These are phyloP conservation scores for Natrix natrix DNA, from an alignment of 2,797 vertebrate species.

Conservation along the genomic window DNA sequence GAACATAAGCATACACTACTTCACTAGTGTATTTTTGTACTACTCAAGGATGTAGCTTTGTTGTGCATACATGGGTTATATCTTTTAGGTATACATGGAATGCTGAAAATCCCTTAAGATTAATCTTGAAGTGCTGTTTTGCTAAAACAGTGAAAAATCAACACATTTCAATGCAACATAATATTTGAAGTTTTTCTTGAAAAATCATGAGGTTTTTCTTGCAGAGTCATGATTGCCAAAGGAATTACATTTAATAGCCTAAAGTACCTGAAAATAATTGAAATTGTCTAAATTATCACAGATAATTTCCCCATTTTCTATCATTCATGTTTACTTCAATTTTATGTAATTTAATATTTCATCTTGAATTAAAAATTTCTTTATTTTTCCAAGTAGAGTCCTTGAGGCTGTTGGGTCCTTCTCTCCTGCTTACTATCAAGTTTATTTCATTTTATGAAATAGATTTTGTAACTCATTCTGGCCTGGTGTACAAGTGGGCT, in stretches of 20 bases:
- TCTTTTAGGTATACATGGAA: slow-evolving; percentile 63
- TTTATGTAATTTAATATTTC: slow-evolving; percentile 49
- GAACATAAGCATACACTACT: slow-evolving; percentile 43
- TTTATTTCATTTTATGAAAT: slow-evolving; percentile 27
- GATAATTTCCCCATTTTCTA: slow-evolving; percentile 36
- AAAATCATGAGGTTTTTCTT: slow-evolving; percentile 11
- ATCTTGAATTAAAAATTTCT: slow-evolving; percentile 38
- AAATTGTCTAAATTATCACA: slow-evolving; percentile 42
- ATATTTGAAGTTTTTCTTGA: slow-evolving; percentile 47
- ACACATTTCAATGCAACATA: slow-evolving; percentile 19
- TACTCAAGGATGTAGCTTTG: slow-evolving; percentile 58
- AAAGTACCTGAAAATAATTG: slow-evolving; percentile 55
- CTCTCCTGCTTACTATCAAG: not conserved
- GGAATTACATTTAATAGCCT: slow-evolving; percentile 65
- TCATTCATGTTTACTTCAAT: slow-evolving; percentile 52
- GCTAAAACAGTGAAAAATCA: slow-evolving; percentile 33
- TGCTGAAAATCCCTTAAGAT: slow-evolving; percentile 59
- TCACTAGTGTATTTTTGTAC: slow-evolving; percentile 44
- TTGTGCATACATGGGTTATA: slow-evolving; percentile 44
- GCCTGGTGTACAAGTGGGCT: not conserved
- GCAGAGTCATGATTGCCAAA: slow-evolving; percentile 59
- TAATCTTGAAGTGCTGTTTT: slow-evolving; percentile 58
- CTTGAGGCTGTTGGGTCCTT: slow-evolving; percentile 25
- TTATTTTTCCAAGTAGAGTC: slow-evolving; percentile 31
- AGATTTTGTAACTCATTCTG: not conserved